Base-by-base conservation (phyloP, 2,113 vertebrate species). In the Ptychochromis oligacanthus region DNA sequence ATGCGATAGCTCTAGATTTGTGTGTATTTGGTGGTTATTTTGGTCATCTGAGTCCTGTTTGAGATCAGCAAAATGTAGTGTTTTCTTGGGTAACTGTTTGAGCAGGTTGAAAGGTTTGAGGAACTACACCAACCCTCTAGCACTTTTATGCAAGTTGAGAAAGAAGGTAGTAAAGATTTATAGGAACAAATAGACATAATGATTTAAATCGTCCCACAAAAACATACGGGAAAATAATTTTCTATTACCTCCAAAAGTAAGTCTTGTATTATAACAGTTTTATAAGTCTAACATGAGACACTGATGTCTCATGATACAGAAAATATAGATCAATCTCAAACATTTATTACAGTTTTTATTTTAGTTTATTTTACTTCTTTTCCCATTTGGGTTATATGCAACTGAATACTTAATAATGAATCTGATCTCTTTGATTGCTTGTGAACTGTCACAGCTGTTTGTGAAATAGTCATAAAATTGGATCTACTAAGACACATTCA, bases 51-150 rank as follows among this genome's bases (percentile, higher is more conserved):
- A 28, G 17, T 34, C 61, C 9, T 60, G 1, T 5, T 57, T 2
- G 65, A 82, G 82, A 54, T 70, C 46, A 18, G 6, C 6, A 14
- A 83, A 79, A 77, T 70, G 43, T 3, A 43, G 31, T 6, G 52
- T 62, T 75, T 85, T 49, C 55, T 59, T 58, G 34, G 65, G 81
- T 80, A 82, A 79, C 85, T 84, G 55, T 77, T 80, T 3, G 8
- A 85, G 67, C 52, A 7, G 40, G 34, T 36, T 56, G 72, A 80
- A 59, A 57, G 64, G 74, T 84, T 22, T 2, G 58, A 79, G 54
- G 56, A 18, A 38, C 12, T 22, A 24, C n/a, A 12, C 5, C 26
- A 28, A 80, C 77, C 72, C 34, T 52, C 38, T n/a, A 3, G 38
- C 15, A 22, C 49, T 52, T 75, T 52, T 49, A 60, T 24, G 2